Percentiles rank a stretch among this genome's conserved stretches.
Evolutionary conservation across 2,888 invertebrate genomes (phyloP).

Genomic region (Luffia ferchaultella): DNA sequence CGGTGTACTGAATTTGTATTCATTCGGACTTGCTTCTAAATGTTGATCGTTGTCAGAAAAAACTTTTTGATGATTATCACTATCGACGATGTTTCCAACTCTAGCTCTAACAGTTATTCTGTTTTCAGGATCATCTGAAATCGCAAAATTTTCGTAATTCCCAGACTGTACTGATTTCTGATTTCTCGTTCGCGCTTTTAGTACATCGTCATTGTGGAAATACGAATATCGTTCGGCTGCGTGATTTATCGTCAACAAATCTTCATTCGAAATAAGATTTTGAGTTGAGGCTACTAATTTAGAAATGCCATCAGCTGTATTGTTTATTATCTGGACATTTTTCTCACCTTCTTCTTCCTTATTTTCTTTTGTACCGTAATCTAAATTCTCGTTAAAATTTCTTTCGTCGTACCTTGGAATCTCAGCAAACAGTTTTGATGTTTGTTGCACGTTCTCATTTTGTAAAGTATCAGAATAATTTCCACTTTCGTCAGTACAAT

Average conservation of each 20-base stretch:
- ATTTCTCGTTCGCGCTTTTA: slow-evolving; percentile 31
- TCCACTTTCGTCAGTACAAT: slow-evolving; percentile 29
- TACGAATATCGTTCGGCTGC: slow-evolving; percentile 37
- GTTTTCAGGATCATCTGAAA: slow-evolving; percentile 20
- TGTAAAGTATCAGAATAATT: slow-evolving; percentile 16
- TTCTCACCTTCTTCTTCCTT: slow-evolving; percentile 21
- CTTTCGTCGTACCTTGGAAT: slow-evolving; percentile 23
- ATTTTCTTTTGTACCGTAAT: slow-evolving; percentile 37
- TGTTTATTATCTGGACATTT: slow-evolving; percentile 7
- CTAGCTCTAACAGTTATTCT: slow-evolving; percentile 42
- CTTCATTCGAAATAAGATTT: slow-evolving; percentile 69
- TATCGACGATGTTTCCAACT: slow-evolving; percentile 37
- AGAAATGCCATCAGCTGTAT: slow-evolving; percentile 37
- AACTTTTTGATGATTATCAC: slow-evolving; percentile 25
- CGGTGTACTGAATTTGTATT: slow-evolving; percentile 45
- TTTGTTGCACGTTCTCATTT: slow-evolving; percentile 15
- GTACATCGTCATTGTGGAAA: slow-evolving; percentile 36
- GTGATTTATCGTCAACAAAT: slow-evolving; percentile 70
- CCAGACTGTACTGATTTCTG: slow-evolving; percentile 23
- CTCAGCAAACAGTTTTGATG: slow-evolving; percentile 26
- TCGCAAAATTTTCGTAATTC: slow-evolving; percentile 17
- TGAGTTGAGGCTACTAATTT: slow-evolving; percentile 66
- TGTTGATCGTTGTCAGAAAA: slow-evolving; percentile 23
- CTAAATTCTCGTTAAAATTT: slow-evolving; percentile 26
- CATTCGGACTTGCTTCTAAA: slow-evolving; percentile 26